phyloP scores from a whole-genome alignment of 2,113 vertebrate genomes.

The Solea senegalensis region DNA sequence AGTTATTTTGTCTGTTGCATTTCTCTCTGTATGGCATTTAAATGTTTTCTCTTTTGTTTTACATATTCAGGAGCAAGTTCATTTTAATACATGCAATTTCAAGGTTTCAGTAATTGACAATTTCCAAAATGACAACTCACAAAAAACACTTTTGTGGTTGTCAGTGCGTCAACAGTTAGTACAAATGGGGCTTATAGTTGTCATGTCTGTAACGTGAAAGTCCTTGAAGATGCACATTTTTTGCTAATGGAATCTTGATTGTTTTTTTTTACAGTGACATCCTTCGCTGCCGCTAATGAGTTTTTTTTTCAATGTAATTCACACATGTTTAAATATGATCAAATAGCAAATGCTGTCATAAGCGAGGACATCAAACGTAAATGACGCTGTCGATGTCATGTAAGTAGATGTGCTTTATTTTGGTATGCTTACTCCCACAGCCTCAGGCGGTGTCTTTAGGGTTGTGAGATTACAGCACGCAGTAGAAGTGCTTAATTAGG shows the following conservation, averaged over 20 bases:
- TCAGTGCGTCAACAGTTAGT: too few relatives aligned
- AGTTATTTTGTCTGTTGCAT: too few relatives aligned
- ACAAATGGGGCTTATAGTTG: too few relatives aligned
- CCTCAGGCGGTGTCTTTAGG: neutral
- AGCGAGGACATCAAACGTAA: neutral
- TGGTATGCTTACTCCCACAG: slow-evolving; percentile 11
- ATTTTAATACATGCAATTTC: too few relatives aligned
- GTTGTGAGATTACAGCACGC: too few relatives aligned
- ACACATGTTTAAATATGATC: neutral
- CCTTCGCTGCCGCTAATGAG: neutral
- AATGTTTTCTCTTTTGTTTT: too few relatives aligned
- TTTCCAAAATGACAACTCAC: too few relatives aligned
- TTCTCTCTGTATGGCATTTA: too few relatives aligned
- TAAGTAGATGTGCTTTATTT: slow-evolving; percentile 1
- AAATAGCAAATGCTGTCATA: slow-evolving; percentile 13
- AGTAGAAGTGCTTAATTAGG: too few relatives aligned
- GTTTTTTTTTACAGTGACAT: neutral
- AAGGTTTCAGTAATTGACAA: too few relatives aligned
- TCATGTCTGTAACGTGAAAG: neutral
- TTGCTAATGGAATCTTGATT: neutral
- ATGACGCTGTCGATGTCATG: neutral
- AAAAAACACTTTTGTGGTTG: too few relatives aligned
- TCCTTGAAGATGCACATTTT: neutral
- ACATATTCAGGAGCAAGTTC: too few relatives aligned
- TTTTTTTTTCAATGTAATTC: neutral